Conservation (phyloP, 92 coral and sea anemone species). For the Scolanthus callimorphus region DNA sequence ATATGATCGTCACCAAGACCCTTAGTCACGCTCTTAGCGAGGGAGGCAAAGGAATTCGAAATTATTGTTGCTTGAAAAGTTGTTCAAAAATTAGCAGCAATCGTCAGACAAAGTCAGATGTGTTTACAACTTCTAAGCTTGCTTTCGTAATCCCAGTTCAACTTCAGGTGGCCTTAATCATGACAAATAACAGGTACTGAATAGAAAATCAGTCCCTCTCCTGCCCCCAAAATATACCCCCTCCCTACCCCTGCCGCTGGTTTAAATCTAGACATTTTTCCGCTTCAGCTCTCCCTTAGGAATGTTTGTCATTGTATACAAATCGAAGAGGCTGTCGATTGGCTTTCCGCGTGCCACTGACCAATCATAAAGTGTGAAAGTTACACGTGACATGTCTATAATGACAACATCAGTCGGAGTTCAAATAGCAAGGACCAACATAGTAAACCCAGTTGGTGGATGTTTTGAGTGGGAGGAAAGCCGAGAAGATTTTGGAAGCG, state of each 20-base stretch:
- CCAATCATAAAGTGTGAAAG: constrained; percentile 44
- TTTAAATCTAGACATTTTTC: not conserved
- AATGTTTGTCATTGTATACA: no score
- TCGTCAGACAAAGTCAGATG: no score
- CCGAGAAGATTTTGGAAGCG: not conserved
- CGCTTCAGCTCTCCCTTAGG: no score
- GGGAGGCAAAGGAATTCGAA: no score
- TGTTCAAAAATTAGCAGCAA: no score
- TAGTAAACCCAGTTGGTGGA: constrained; percentile 15
- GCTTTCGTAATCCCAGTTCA: constrained; percentile 20
- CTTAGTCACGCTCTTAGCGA: no score
- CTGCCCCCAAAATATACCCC: not conserved
- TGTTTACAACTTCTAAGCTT: no score
- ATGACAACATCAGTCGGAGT: constrained; percentile 55
- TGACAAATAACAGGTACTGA: constrained; percentile 9
- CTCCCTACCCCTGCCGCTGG: not conserved
- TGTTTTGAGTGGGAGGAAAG: no score
- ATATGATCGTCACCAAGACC: no score
- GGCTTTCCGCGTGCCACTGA: constrained; percentile 5
- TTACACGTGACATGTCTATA: constrained; percentile 48
- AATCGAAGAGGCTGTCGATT: constrained; percentile 6
- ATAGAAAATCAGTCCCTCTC: no score
- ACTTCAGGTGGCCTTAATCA: constrained; percentile 30
- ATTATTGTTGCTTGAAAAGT: no score
- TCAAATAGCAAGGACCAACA: constrained; percentile 10